Conservation (phyloP, 2,888 invertebrate species). For the Axea sp. region DNA sequence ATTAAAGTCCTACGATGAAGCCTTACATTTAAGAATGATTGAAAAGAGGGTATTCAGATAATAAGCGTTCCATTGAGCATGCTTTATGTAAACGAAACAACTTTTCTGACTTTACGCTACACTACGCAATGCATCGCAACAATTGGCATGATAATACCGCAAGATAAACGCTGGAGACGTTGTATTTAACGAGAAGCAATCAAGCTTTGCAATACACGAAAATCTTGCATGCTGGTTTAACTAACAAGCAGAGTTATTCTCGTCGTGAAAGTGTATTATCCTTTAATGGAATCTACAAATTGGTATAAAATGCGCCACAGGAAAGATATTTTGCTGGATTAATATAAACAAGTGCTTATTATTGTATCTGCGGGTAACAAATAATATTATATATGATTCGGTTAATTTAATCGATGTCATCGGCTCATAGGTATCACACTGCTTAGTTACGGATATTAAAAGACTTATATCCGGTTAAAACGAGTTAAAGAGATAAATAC, state of each 20-base stretch:
- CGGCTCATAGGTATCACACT: background rate
- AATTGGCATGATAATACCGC: conserved; percentile 57
- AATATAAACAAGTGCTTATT: conserved; percentile 51
- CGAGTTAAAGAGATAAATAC: background rate
- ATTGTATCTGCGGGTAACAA: conserved; percentile 35
- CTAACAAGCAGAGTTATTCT: conserved; percentile 37
- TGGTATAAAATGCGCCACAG: conserved; percentile 53
- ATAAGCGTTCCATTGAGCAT: conserved; percentile 28
- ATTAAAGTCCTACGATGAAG: background rate
- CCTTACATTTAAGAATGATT: conserved; percentile 22
- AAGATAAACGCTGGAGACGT: conserved; percentile 56
- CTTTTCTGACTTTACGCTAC: conserved; percentile 36
- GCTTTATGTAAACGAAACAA: conserved; percentile 30
- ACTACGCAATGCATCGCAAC: conserved; percentile 44
- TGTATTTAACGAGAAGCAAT: conserved; percentile 59
- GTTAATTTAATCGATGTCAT: conserved; percentile 35
- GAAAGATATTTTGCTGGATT: conserved; percentile 51
- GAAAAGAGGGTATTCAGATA: conserved; percentile 21
- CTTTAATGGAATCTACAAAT: conserved; percentile 59
- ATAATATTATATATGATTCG: conserved; percentile 22
- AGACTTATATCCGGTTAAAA: background rate
- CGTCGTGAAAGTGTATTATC: conserved; percentile 46
- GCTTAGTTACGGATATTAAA: background rate
- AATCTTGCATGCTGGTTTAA: conserved; percentile 58
- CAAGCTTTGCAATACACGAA: conserved; percentile 55